phyloP scores from a whole-genome alignment of 2,797 vertebrate genomes.

The Pteropus rufus region DNA sequence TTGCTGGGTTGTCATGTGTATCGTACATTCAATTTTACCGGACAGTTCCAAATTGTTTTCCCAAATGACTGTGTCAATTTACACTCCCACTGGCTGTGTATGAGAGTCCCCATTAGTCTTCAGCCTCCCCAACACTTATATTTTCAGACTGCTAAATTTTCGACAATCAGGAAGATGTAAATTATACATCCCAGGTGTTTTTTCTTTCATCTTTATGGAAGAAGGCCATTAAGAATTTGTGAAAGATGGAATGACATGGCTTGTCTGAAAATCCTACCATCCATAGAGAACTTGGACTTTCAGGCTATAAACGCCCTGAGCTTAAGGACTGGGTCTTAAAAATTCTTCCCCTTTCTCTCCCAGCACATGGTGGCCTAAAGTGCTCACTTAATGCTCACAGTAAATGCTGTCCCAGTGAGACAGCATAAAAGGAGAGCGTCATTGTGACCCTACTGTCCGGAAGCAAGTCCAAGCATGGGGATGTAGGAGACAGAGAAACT shows the following conservation, averaged over 20 bases:
- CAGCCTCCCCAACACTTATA: not conserved
- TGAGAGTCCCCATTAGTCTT: not conserved
- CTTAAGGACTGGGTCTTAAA: not conserved
- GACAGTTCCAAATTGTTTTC: not conserved
- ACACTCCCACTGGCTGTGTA: not conserved
- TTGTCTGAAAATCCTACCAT: not conserved
- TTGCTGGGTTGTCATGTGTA: not conserved
- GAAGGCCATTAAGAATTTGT: not conserved
- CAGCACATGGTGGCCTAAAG: not conserved
- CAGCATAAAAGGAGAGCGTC: not conserved
- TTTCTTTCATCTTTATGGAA: not conserved
- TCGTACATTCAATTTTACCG: not conserved
- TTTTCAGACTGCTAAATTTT: not conserved
- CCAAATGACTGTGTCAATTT: not conserved
- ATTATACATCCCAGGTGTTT: not conserved
- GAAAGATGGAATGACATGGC: not conserved
- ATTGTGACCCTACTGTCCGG: not conserved
- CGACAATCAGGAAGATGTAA: not conserved
- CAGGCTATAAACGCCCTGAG: not conserved
- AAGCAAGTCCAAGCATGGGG: not conserved
- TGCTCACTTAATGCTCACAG: not conserved
- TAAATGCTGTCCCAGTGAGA: not conserved
- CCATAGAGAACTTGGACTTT: not conserved
- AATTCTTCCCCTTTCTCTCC: not conserved
- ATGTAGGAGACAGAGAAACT: not conserved